Evolutionary conservation across 2,888 invertebrate species (phyloP).

Genomic region (Fabriciana adippe): DNA sequence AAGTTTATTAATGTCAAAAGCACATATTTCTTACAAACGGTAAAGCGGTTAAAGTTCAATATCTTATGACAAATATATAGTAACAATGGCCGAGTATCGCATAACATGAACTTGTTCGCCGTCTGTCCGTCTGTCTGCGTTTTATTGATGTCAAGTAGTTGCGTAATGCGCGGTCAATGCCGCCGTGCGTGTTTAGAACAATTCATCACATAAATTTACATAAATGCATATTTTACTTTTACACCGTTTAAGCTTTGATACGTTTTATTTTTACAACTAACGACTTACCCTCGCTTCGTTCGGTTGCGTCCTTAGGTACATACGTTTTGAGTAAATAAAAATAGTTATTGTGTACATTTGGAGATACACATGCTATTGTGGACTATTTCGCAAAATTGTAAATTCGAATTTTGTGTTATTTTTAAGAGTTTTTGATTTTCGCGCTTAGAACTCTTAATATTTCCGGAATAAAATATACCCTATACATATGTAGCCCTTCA

Average conservation of each 20-base stretch:
- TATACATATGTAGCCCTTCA: too few relatives aligned
- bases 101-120: conserved; percentile 39
- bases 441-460: too few relatives aligned
- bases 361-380: too few relatives aligned
- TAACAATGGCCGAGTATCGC: conserved; percentile 26
- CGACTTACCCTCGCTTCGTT: too few relatives aligned
- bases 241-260: not conserved
- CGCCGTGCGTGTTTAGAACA: conserved; percentile 38
- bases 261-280: too few relatives aligned
- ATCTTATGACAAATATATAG: conserved; percentile 16
- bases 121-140: conserved; percentile 55
- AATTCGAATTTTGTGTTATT: too few relatives aligned
- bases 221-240: conserved; percentile 7
- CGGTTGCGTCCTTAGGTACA: too few relatives aligned
- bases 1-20: not conserved
- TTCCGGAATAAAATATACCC: too few relatives aligned
- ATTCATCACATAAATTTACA: conserved; percentile 23
- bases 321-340: too few relatives aligned
- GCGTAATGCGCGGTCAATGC: conserved; percentile 62
- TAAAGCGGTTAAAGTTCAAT: conserved; percentile 3
- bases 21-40: not conserved
- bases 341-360: too few relatives aligned
- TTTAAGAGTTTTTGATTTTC: too few relatives aligned
- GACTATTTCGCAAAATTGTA: too few relatives aligned
- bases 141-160: conserved; percentile 62